Base-by-base conservation (phyloP, 2,113 vertebrate species). In the Xiphophorus maculatus region DNA sequence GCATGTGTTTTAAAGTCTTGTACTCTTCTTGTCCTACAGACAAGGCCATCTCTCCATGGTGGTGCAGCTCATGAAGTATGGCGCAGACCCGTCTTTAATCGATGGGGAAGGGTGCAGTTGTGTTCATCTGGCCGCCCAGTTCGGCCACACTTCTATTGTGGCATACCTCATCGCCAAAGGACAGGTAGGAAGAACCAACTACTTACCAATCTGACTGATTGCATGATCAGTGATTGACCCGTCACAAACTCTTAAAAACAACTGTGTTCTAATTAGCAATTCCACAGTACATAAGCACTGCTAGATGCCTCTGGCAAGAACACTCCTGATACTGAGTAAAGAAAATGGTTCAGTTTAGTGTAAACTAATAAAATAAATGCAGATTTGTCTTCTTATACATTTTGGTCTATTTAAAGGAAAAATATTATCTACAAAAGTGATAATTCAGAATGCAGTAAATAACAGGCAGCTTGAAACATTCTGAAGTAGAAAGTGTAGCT, bases 1-100 rank as follows among this genome's bases (percentile, higher is more conserved):
- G 17, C 5, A 5, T 48, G 44, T 7, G 5, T 5, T 48, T 48
- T 48, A 19, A 48, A 48, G 44, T 48, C 44, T 30, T 69, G 17
- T 3, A 28, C 32, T 58, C 9, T 61, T 64, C 27, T 3, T 48
- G 66, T 15, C 60, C 32, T 27, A 9, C 76, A 99, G 98, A 89
- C 98, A 99, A 93, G 98, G 98, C 74, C 98, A 99, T 90, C 95
- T 99, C 81, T 97, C 98, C 86, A 99, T 99, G 98, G 98, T 99
- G 92, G 98, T 99, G 74, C 98, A 99, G 90, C 95, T 99, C 87
- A 96, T 99, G 96, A 99, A 99, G 87, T 98, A 97, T 2, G 97
- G 97, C 5, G 96, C 98, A 37, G 98, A 99, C 90, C 98, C 98
- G 2, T 98, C 98, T 42, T 93, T 99, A 88, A 98, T 99, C 75